A percentile compares a stretch with the other conserved stretches of the same genome.
Evolutionary conservation across 2,888 invertebrate genomes (phyloP).

Genomic region (Thecocarcelia acutangulata): DNA sequence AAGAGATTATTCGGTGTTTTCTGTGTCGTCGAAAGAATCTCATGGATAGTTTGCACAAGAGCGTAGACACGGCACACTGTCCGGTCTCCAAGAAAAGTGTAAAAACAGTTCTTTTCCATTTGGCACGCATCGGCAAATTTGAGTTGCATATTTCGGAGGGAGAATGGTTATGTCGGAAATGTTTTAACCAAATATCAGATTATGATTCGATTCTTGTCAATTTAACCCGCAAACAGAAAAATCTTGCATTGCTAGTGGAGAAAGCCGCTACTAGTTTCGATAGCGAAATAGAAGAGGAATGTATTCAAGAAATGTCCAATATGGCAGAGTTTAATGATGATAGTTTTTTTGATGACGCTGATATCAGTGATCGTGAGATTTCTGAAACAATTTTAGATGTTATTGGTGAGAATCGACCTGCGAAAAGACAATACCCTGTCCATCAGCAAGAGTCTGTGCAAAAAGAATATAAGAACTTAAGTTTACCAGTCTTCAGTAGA

Average conservation of each 20-base stretch:
- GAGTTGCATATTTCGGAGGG: conserved; percentile 62
- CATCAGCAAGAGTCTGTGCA: background rate
- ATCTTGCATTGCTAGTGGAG: conserved; percentile 70
- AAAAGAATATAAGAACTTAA: background rate
- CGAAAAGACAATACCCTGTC: conserved; percentile 3
- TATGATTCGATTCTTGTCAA: conserved; percentile 67
- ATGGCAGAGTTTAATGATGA: conserved; percentile 70
- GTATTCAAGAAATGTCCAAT: conserved; percentile 66
- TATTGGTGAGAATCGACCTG: conserved; percentile 22
- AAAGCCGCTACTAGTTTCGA: conserved; percentile 68
- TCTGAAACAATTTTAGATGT: conserved; percentile 69
- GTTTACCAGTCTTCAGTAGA: background rate
- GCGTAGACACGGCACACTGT: conserved; percentile 59
- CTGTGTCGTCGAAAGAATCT: conserved; percentile 68
- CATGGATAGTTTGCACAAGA: conserved; percentile 40
- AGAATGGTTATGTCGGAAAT: conserved; percentile 66
- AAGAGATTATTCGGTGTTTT: conserved; percentile 64
- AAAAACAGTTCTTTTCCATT: conserved; percentile 66
- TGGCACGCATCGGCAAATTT: conserved; percentile 66
- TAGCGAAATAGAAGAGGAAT: conserved; percentile 71
- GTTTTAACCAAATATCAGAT: conserved; percentile 66
- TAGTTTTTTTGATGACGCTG: conserved; percentile 68
- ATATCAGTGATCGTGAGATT: conserved; percentile 71
- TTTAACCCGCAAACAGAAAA: conserved; percentile 66
- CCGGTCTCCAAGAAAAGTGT: conserved; percentile 69